Base-by-base conservation (phyloP, 2,888 invertebrate genomes). In the Phrixothrix hirtus region DNA sequence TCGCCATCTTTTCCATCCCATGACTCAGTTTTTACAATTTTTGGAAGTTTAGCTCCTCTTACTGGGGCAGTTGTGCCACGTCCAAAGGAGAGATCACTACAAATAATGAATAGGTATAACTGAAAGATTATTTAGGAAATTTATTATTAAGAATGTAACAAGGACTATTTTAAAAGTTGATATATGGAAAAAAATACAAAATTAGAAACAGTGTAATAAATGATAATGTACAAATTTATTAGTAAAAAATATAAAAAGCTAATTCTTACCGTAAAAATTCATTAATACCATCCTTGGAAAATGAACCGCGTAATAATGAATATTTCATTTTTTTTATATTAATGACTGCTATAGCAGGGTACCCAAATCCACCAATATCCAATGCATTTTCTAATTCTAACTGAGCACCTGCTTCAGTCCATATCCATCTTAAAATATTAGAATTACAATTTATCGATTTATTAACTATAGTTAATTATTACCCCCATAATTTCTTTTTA, bases 1-100 rank as follows among this genome's bases (percentile, higher is more conserved):
- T 89, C 88, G 0, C 91, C 95, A 72, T 98, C 96, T 71, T 95
- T 89, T 11, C 97, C 97, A 74, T 98, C 96, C 97, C 97, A 98
- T 0, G 91, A 79, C 14, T 87, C 87, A 0, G 83, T 81, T 31
- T 77, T 76, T 5, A 76, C 68, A 30, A 94, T 82, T 56, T 80
- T 78, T 2, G 95, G 95, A 71, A 95, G 81, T 63, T 85, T 81
- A 0, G 89, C 89, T n/a, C 92, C 93, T 63, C 84, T 86, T 1
- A 95, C 83, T 0, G 95, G 91, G 0, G 89, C 88, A 0, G 95
- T 96, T 38, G 89, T 88, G 1, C 95, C 96, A 54, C 92, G 86
- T 0, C 96, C 96, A 72, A 89, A 95, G 6, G 93, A 90, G 11
- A 97, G 80, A 70, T 95, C 95, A 69, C 93, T 71, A 32, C n/a